Evolutionary conservation across 1,140 invertebrate genomes (phyloP).

Genomic region (Mycetomoellerius zeteki): DNA sequence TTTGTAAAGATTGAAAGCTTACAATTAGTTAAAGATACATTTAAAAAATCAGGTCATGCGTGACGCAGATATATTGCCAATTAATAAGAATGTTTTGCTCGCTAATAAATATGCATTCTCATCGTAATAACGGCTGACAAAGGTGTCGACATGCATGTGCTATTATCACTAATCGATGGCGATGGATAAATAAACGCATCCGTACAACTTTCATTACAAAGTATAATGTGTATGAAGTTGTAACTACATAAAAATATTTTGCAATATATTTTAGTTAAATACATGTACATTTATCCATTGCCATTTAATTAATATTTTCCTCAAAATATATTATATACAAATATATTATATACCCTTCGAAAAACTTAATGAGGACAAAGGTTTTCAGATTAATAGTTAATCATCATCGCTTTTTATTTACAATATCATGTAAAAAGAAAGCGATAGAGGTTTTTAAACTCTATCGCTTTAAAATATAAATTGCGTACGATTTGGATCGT

Average conservation of each 20-base stretch:
- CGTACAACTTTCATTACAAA: neutral
- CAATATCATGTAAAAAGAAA: neutral
- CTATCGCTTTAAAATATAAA: no score
- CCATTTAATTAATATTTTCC: neutral
- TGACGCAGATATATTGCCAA: conserved; percentile 39
- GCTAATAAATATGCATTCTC: conserved; percentile 50
- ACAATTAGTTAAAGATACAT: conserved; percentile 3
- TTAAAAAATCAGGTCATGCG: conserved; percentile 55
- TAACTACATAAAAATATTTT: conserved; percentile 3
- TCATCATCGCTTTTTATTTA: neutral
- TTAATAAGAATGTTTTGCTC: conserved; percentile 56
- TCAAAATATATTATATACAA: neutral
- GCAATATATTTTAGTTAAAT: conserved; percentile 2
- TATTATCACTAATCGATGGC: conserved; percentile 7
- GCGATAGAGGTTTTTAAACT: neutral
- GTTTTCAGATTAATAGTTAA: neutral
- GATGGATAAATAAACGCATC: neutral
- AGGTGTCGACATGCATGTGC: conserved; percentile 2
- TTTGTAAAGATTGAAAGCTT: neutral
- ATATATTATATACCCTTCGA: no score
- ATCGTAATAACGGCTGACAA: conserved; percentile 41
- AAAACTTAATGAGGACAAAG: neutral
- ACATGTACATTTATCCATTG: neutral
- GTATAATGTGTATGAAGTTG: neutral
- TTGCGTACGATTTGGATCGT: conserved; percentile 35